These are phyloP conservation scores for Kryptopterus vitreolus DNA, from an alignment of 2,797 vertebrate species.

Conservation along the genomic window DNA sequence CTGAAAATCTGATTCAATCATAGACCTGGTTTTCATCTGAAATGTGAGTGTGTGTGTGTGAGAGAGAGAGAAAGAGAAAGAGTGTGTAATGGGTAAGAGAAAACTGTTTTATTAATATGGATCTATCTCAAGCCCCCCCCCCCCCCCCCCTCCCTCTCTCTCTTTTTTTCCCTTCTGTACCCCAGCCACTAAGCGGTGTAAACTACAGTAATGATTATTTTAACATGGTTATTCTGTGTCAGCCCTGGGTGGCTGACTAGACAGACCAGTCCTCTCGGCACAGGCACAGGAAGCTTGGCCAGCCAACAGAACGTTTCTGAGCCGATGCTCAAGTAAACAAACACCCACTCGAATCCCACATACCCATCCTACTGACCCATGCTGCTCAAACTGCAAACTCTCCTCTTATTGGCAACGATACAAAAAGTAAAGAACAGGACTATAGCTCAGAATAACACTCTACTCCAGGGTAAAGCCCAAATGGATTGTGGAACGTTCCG, in stretches of 20 bases:
- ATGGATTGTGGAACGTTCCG: slow-evolving; percentile 47
- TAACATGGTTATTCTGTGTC: slow-evolving; percentile 67
- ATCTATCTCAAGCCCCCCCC: slow-evolving; percentile 58
- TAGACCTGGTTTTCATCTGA: slow-evolving; percentile 2
- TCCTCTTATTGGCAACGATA: slow-evolving; percentile 56
- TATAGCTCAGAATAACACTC: slow-evolving; percentile 52
- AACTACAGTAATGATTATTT: slow-evolving; percentile 72
- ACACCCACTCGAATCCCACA: slow-evolving; percentile 52
- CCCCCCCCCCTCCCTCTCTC: slow-evolving; percentile 43
- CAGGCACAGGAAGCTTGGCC: slow-evolving; percentile 67
- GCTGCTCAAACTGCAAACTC: slow-evolving; percentile 40
- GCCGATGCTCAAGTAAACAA: slow-evolving; percentile 71
- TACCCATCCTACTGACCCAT: slow-evolving; percentile 44
- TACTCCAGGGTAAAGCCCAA: slow-evolving; percentile 55
- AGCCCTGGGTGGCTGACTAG: slow-evolving; percentile 70
- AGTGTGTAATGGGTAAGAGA: slow-evolving; percentile 40
- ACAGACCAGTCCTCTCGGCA: slow-evolving; percentile 60
- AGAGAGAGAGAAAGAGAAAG: slow-evolving; percentile 46
- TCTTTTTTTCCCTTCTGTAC: slow-evolving; percentile 23
- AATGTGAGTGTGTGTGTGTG: slow-evolving; percentile 29
- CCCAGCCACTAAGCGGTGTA: slow-evolving; percentile 61
- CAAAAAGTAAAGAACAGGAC: slow-evolving; percentile 12
- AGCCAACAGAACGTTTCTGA: slow-evolving; percentile 67
- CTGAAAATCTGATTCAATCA: slow-evolving; percentile 21
- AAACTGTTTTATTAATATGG: slow-evolving; percentile 66